A percentile compares a stretch with the other conserved stretches of the same genome.
Conservation (phyloP, 1,140 invertebrate genomes). For the Zeugodacus cucurbitae region DNA sequence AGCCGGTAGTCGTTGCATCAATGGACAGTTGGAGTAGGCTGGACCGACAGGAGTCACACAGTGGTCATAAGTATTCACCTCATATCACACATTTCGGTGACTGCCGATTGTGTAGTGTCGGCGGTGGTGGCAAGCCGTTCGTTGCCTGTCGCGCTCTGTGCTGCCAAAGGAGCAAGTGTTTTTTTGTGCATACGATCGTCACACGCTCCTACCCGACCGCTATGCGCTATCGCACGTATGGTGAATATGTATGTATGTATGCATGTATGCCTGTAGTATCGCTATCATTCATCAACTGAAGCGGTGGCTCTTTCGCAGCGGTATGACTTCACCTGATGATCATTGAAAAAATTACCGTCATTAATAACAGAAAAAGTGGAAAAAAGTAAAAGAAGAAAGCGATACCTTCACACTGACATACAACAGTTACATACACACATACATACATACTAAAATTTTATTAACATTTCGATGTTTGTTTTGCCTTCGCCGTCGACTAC, state of each 20-base stretch:
- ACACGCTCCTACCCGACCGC: neutral
- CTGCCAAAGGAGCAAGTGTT: neutral
- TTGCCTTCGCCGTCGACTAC: neutral
- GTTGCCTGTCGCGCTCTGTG: neutral
- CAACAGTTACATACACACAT: neutral
- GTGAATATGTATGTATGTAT: too few species aligned
- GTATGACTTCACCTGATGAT: conserved; percentile 47
- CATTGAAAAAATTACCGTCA: conserved; percentile 48
- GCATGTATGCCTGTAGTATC: neutral
- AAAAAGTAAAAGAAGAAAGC: neutral
- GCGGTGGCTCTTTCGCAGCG: conserved; percentile 30
- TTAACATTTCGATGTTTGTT: neutral
- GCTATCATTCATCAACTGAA: conserved; percentile 30
- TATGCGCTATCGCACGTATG: neutral
- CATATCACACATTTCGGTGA: conserved; percentile 26
- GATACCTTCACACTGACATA: neutral
- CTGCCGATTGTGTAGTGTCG: neutral
- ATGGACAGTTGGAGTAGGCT: neutral
- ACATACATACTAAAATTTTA: neutral
- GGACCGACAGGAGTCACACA: conserved; percentile 30
- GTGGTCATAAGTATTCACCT: conserved; percentile 41
- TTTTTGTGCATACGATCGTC: neutral
- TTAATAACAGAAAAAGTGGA: conserved; percentile 44
- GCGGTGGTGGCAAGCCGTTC: neutral
- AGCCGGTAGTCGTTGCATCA: neutral